Percentiles rank a stretch among this genome's conserved stretches.
These are phyloP conservation scores for Ips typographus DNA, from an alignment of 1,140 invertebrate species.

Conservation along the genomic window DNA sequence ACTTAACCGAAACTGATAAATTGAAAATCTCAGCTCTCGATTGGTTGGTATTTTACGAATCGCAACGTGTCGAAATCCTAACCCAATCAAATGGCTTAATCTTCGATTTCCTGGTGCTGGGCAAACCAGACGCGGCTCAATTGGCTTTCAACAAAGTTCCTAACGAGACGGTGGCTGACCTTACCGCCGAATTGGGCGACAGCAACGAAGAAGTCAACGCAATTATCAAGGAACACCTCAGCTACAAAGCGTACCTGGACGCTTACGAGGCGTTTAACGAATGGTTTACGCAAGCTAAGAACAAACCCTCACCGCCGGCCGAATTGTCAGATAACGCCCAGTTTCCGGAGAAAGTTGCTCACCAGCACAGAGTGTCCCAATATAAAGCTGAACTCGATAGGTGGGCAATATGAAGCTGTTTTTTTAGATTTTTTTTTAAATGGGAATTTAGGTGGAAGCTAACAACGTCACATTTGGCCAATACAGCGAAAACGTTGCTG, in stretches of 20 bases:
- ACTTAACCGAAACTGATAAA: constrained; percentile 62
- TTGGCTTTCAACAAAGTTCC: constrained; percentile 70
- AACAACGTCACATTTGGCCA: constrained; percentile 53
- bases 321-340: constrained; percentile 61
- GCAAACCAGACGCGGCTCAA: constrained; percentile 69
- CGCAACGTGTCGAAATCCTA: constrained; percentile 77
- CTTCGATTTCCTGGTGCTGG: constrained; percentile 71
- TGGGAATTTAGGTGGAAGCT: constrained; percentile 63
- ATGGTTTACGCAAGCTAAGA: constrained; percentile 84
- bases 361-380: constrained; percentile 78
- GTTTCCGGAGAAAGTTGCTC: constrained; percentile 86
- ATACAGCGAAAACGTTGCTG: constrained; percentile 69
- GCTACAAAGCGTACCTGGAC: constrained; percentile 77
- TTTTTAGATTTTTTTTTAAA: neutral
- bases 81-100: constrained; percentile 89
- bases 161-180: constrained; percentile 60
- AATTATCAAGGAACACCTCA: constrained; percentile 72
- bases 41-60: constrained; percentile 80
- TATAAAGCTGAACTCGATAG: constrained; percentile 74
- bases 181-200: constrained; percentile 20
- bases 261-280: constrained; percentile 84
- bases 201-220: constrained; percentile 59
- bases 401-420: constrained; percentile 1
- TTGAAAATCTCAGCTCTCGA: constrained; percentile 83
- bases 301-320: constrained; percentile 68